These are phyloP conservation scores for Drosophila parabipectinata DNA, from an alignment of 1,140 invertebrate genomes.

Conservation along the genomic window DNA sequence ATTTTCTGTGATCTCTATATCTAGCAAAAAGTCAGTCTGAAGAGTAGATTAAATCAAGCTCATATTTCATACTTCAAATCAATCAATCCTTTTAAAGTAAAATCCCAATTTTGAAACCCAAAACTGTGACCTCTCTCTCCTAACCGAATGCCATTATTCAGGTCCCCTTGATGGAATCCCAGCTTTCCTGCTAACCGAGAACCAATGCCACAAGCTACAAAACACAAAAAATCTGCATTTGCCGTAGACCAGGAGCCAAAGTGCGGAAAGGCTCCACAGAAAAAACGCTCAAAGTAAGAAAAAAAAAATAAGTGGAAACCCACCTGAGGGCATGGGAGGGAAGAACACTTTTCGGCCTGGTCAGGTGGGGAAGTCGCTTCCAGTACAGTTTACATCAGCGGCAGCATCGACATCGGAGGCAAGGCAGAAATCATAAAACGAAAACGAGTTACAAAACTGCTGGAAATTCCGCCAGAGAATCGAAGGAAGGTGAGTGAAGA, in stretches of 20 bases:
- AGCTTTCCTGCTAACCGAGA: constrained; percentile 24
- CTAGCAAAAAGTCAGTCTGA: no score
- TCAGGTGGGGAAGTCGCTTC: constrained; percentile 33
- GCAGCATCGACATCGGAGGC: constrained; percentile 47
- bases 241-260: constrained; percentile 27
- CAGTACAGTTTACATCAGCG: constrained; percentile 44
- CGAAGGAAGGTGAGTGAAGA: constrained; percentile 11
- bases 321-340: constrained; percentile 1
- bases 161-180: background rate
- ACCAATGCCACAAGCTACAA: constrained; percentile 6
- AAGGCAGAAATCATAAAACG: constrained; percentile 75
- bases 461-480: constrained; percentile 61
- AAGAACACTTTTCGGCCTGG: constrained; percentile 32
- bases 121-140: background rate
- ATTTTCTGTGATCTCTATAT: no score
- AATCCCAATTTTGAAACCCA: background rate
- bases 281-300: constrained; percentile 1
- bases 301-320: constrained; percentile 11
- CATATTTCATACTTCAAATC: background rate
- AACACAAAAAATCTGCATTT: constrained; percentile 48
- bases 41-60: no score
- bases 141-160: background rate
- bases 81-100: background rate
- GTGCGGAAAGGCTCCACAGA: constrained; percentile 19
- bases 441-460: constrained; percentile 80